These are phyloP conservation scores for Chunga burmeisteri DNA, from an alignment of 2,113 vertebrate genomes.

Conservation along the genomic window DNA sequence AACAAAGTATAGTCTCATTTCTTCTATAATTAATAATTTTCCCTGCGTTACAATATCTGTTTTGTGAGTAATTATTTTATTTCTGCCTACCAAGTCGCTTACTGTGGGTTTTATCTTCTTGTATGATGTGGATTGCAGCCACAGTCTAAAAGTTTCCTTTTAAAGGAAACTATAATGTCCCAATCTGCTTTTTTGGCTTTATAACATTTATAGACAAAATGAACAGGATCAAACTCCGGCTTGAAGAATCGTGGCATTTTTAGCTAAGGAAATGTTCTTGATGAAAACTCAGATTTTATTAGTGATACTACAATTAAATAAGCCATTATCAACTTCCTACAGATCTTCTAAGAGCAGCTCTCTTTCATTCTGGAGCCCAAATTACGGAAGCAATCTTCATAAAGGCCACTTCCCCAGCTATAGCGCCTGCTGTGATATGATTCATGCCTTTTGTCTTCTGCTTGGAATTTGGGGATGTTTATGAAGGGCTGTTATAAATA, in stretches of 20 bases:
- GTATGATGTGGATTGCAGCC: not conserved
- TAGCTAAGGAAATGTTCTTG: conserved; percentile 70
- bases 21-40: not conserved
- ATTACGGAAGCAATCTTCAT: conserved; percentile 75
- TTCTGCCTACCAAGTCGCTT: not conserved
- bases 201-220: conserved; percentile 23
- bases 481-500: conserved; percentile 73
- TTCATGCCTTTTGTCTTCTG: conserved; percentile 78
- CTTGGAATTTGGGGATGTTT: conserved; percentile 78
- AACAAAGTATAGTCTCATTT: not conserved
- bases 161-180: conserved; percentile 40
- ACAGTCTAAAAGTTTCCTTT: not conserved
- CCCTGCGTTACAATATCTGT: not conserved
- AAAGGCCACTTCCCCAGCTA: conserved; percentile 70
- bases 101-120: not conserved
- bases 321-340: conserved; percentile 79
- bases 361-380: conserved; percentile 61
- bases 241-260: conserved; percentile 68
- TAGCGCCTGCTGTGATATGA: conserved; percentile 63
- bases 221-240: conserved; percentile 35
- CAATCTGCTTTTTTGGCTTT: conserved; percentile 1
- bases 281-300: conserved; percentile 65
- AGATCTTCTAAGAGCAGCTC: conserved; percentile 60
- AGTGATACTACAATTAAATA: conserved; percentile 65
- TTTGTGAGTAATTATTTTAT: conserved; percentile 21